Conservation (phyloP, 2,113 vertebrate species). For the Tachysurus fulvidraco region DNA sequence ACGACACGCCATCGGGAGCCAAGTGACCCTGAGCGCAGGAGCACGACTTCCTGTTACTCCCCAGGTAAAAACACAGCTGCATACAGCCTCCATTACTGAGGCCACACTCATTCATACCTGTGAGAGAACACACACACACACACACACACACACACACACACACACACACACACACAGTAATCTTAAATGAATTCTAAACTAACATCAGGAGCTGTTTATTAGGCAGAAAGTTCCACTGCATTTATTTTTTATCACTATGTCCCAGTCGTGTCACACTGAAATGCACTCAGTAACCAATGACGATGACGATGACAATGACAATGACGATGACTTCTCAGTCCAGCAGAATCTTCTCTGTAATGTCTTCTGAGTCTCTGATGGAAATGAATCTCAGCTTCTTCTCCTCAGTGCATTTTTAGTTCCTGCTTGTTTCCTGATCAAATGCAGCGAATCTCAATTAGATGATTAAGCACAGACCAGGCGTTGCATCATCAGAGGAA, state of each 20-base stretch:
- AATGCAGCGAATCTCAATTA: not conserved
- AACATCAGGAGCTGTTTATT: not conserved
- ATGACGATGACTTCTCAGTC: not conserved
- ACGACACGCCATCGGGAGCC: constrained; percentile 75
- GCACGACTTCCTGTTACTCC: constrained; percentile 69
- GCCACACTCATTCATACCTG: constrained; percentile 83
- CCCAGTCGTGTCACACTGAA: not conserved
- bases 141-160: constrained; percentile 25
- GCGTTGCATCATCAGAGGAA: not conserved
- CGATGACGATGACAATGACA: no score
- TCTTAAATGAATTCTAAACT: not conserved
- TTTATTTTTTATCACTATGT: not conserved
- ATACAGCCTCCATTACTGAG: constrained; percentile 81
- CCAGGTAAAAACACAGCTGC: constrained; percentile 83
- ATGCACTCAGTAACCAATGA: not conserved
- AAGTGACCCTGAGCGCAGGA: constrained; percentile 83
- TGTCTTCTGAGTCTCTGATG: not conserved
- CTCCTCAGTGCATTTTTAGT: not conserved
- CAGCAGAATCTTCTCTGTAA: not conserved
- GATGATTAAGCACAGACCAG: not conserved
- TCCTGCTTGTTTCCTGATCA: not conserved
- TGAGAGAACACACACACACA: not conserved
- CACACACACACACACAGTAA: not conserved
- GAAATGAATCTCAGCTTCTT: not conserved
- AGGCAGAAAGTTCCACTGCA: not conserved